Conservation (phyloP, 2,888 invertebrate species). For the Frankliniella fusca region DNA sequence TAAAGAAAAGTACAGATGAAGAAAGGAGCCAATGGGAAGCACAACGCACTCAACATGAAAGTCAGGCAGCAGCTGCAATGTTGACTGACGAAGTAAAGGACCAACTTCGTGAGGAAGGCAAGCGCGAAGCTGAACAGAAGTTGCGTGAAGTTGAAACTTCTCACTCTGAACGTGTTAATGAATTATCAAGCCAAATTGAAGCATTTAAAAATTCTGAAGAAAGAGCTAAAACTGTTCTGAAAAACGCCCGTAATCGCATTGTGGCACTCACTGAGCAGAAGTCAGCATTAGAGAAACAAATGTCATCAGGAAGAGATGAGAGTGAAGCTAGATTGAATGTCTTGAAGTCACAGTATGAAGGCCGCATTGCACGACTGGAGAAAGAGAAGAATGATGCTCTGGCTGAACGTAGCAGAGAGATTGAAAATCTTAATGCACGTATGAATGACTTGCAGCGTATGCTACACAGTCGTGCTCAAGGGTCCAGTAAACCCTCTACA, state of each 20-base stretch:
- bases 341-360: conserved; percentile 67
- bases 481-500: conserved; percentile 57
- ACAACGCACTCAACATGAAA: conserved; percentile 48
- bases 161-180: conserved; percentile 50
- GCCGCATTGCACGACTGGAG: conserved; percentile 62
- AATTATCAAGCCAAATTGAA: conserved; percentile 54
- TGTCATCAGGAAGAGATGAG: conserved; percentile 43
- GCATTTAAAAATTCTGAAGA: conserved; percentile 58
- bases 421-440: conserved; percentile 68
- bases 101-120: conserved; percentile 50
- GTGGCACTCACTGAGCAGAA: conserved; percentile 61
- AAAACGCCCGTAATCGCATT: conserved; percentile 70
- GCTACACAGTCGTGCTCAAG: conserved; percentile 33
- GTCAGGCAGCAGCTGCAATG: conserved; percentile 46
- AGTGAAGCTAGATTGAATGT: conserved; percentile 52
- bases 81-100: conserved; percentile 47
- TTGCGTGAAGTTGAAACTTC: conserved; percentile 48
- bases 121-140: conserved; percentile 48
- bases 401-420: conserved; percentile 57
- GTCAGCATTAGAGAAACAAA: conserved; percentile 35
- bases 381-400: conserved; percentile 66
- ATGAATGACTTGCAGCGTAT: conserved; percentile 62
- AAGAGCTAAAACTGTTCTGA: conserved; percentile 62
- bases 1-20: conserved; percentile 62
- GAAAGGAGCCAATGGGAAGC: conserved; percentile 58